phyloP scores from a whole-genome alignment of 2,888 invertebrate genomes.

The Acrocyrtus sp. region DNA sequence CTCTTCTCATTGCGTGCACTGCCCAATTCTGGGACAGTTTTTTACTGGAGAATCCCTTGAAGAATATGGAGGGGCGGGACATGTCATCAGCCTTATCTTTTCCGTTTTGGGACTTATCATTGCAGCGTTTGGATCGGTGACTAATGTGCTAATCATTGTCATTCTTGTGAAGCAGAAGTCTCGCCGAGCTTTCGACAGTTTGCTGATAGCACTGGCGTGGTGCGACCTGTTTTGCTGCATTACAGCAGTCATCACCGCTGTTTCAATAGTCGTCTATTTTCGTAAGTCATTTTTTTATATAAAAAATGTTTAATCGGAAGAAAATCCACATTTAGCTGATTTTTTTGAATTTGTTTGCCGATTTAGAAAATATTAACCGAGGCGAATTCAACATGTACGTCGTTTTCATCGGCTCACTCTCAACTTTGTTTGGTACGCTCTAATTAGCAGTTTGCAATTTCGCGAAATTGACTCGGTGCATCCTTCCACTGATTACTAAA shows the following conservation, averaged over 20 bases:
- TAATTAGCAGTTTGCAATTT: too few species aligned
- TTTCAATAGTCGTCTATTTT: not conserved
- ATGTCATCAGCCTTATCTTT: slow-evolving; percentile 1
- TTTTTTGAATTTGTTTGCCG: too few species aligned
- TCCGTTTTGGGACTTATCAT: not conserved
- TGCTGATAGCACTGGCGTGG: not conserved
- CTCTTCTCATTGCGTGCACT: not conserved
- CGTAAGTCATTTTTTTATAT: too few species aligned
- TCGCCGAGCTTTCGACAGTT: not conserved
- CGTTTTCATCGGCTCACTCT: too few species aligned
- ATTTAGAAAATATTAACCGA: too few species aligned
- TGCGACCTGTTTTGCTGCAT: slow-evolving; percentile 5
- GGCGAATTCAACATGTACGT: too few species aligned
- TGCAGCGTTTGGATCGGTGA: slow-evolving; percentile 3
- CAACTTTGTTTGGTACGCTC: too few species aligned
- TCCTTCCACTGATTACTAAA: too few species aligned
- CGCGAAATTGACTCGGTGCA: too few species aligned
- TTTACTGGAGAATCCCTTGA: slow-evolving; percentile 6
- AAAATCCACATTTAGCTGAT: too few species aligned
- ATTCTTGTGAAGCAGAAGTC: not conserved
- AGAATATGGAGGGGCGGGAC: not conserved
- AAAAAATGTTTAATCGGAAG: too few species aligned
- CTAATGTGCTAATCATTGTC: slow-evolving; percentile 1
- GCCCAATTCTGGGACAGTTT: slow-evolving; percentile 6
- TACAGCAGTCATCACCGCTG: not conserved